These are phyloP conservation scores for Ormyrus nitidulus DNA, from an alignment of 2,888 invertebrate species.

Conservation along the genomic window DNA sequence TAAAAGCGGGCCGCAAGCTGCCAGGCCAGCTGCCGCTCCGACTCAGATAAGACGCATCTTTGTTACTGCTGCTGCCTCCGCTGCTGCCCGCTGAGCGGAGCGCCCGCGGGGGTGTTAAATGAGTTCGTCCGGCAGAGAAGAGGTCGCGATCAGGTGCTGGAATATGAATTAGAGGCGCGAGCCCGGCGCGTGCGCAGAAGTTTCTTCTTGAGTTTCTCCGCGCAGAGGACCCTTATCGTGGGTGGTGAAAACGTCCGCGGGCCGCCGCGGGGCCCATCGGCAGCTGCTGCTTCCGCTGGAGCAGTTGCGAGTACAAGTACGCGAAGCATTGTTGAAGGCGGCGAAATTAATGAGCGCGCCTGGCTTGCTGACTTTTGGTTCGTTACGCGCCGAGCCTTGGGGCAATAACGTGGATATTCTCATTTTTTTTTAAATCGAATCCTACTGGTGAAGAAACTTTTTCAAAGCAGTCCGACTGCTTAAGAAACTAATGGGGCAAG, in stretches of 20 bases:
- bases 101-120: slow-evolving; percentile 75
- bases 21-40: slow-evolving; percentile 23
- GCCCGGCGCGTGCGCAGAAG: slow-evolving; percentile 48
- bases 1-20: slow-evolving; percentile 33
- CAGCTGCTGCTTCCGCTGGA: slow-evolving; percentile 56
- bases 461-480: no score
- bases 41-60: slow-evolving; percentile 32
- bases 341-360: background rate
- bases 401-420: no score
- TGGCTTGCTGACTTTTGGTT: no score
- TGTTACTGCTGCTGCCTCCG: slow-evolving; percentile 16
- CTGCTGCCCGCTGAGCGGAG: slow-evolving; percentile 22
- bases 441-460: no score
- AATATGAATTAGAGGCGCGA: slow-evolving; percentile 63
- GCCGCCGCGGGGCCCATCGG: slow-evolving; percentile 61
- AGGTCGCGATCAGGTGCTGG: slow-evolving; percentile 74
- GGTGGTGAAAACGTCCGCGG: slow-evolving; percentile 57
- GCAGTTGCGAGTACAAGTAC: no score
- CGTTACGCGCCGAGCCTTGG: no score
- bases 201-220: slow-evolving; percentile 19
- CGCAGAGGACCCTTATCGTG: slow-evolving; percentile 55
- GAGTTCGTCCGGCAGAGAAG: slow-evolving; percentile 64
- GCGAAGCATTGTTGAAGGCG: background rate
- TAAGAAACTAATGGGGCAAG: no score
- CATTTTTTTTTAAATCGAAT: no score